Evolutionary conservation across 2,888 invertebrate species (phyloP).

Genomic region (Thereva nobilitata): DNA sequence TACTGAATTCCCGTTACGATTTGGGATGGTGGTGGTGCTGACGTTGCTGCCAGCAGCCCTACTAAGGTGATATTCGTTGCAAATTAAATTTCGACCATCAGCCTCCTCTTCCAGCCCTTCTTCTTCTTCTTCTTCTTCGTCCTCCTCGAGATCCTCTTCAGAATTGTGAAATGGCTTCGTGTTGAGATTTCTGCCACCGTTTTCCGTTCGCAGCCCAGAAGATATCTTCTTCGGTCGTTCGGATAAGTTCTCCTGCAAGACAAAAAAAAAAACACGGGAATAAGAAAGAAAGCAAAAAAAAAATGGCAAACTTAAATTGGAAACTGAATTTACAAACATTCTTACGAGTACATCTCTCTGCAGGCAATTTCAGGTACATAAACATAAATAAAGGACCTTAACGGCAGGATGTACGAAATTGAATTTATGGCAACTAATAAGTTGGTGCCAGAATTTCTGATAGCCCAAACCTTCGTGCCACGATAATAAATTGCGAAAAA

Average conservation of each 20-base stretch:
- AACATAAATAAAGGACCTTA: constrained; percentile 2
- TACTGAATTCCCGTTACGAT: not conserved
- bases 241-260: constrained; percentile 25
- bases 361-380: not conserved
- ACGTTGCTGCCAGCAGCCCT: not conserved
- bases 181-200: too few species aligned
- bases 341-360: constrained; percentile 6
- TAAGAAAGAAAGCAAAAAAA: constrained; percentile 6
- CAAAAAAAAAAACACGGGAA: too few species aligned
- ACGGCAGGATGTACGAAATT: constrained; percentile 33
- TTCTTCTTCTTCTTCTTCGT: constrained; percentile 7
- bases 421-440: constrained; percentile 37
- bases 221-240: not conserved
- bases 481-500: too few species aligned
- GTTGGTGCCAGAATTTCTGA: not conserved
- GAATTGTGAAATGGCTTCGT: too few species aligned
- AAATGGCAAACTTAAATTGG: constrained; percentile 1
- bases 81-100: constrained; percentile 25
- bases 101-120: constrained; percentile 11
- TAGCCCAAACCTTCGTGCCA: too few species aligned
- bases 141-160: constrained; percentile 29
- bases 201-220: too few species aligned
- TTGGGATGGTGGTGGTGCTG: not conserved
- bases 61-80: constrained; percentile 17
- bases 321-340: constrained; percentile 12